Conservation (phyloP, 2,797 vertebrate genomes). For the Chrosomus eos region DNA sequence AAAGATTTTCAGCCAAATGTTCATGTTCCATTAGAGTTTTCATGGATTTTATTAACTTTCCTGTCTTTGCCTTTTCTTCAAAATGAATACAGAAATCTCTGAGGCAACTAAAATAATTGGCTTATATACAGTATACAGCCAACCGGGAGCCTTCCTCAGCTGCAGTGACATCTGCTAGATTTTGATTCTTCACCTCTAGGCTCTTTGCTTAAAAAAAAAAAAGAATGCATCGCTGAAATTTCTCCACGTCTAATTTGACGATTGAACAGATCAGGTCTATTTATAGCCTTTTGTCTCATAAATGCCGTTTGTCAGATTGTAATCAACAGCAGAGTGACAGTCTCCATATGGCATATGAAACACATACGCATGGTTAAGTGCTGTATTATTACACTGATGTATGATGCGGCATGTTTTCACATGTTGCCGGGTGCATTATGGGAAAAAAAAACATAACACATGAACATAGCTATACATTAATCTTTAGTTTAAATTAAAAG, state of each 20-base stretch:
- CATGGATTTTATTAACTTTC: conserved; percentile 10
- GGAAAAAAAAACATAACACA: background rate
- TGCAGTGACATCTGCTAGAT: conserved; percentile 13
- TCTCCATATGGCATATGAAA: conserved; percentile 40
- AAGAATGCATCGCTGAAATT: background rate
- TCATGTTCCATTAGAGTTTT: background rate
- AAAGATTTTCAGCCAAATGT: background rate
- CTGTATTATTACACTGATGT: conserved; percentile 15
- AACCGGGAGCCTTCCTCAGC: background rate
- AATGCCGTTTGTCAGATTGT: conserved; percentile 49
- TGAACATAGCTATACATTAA: no score
- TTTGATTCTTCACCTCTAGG: conserved; percentile 24
- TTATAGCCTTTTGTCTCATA: conserved; percentile 53
- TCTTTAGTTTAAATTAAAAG: no score
- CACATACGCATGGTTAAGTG: conserved; percentile 18
- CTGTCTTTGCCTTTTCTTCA: conserved; percentile 18
- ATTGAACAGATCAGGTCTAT: conserved; percentile 44
- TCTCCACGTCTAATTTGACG: conserved; percentile 46
- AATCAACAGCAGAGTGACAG: conserved; percentile 37
- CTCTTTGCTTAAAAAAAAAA: background rate
- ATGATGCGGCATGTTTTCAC: conserved; percentile 15
- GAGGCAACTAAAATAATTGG: conserved; percentile 29
- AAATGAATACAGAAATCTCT: conserved; percentile 6
- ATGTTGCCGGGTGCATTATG: background rate
- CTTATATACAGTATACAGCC: conserved; percentile 27